Conservation (phyloP, 2,113 vertebrate genomes). For the Pseudorectes ferrugineus region DNA sequence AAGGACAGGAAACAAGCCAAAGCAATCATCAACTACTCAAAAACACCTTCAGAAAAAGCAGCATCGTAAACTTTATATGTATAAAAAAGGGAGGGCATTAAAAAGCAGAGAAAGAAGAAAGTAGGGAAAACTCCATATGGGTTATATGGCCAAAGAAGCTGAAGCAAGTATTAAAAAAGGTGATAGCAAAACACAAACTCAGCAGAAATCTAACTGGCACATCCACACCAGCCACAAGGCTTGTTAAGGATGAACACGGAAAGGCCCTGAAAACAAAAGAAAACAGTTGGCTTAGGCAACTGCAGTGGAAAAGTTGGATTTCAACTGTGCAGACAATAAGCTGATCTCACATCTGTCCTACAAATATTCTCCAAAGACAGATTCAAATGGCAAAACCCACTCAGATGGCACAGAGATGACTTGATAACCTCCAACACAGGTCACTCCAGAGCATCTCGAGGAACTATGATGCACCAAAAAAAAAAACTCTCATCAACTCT, state of each 20-base stretch:
- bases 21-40: conserved; percentile 54
- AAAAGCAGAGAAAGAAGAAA: conserved; percentile 38
- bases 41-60: conserved; percentile 61
- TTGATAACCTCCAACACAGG: neutral
- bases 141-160: conserved; percentile 17
- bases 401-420: neutral
- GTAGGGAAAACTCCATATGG: neutral
- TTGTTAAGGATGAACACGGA: neutral
- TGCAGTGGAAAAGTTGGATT: neutral
- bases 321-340: neutral
- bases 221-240: neutral
- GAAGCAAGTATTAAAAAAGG: neutral
- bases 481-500: neutral
- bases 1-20: conserved; percentile 58
- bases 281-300: neutral
- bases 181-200: conserved; percentile 17
- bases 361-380: neutral
- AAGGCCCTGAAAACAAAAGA: conserved; percentile 20
- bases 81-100: conserved; percentile 1
- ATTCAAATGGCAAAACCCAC: neutral
- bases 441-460: neutral
- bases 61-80: conserved; percentile 7
- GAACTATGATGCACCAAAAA: neutral
- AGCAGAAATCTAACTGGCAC: conserved; percentile 39
- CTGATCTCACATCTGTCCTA: neutral